Base-by-base conservation (phyloP, 37 sponge, comb jelly and placozoan genomes). In the Hexactinellida sp. region DNA sequence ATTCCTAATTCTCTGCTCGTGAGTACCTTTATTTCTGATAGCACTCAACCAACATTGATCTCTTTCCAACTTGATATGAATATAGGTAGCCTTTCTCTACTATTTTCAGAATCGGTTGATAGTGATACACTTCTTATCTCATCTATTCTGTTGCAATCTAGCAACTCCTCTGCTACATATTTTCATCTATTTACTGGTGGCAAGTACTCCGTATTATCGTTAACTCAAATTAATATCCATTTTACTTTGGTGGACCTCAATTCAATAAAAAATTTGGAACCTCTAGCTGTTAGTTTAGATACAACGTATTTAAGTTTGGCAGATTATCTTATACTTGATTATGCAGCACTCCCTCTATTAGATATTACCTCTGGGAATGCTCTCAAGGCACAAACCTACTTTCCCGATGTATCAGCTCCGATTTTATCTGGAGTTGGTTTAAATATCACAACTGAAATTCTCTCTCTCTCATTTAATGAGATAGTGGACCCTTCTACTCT, bases 61-160 rank as follows among this genome's bases (percentile, higher is more conserved):
- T 82, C 82, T 23, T 84, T 84, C 82, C 3, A 85, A 24, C 83
- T 85, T n/a, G 55, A 85, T 85, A 25, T 85, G 86, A 85, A 85
- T 85, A 5, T 82, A 32, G 86, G 37, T 7, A 85, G 34, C 13
- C 24, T 95, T 23, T 38, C 51, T 16, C 87, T 94, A 0, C 88
- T 84, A 24, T 95, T 95, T 86, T 88, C 92, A 83, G 95, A 95
- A 84, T 91, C 93, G n/a, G 93, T 95, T 55, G 91, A 95, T 55
- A 92, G 82, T 5, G 83, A 55, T 36, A 85, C 9, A 1, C 83
- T 85, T 71, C 28, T 71, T n/a, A 47, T 54, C 55, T 24, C 55
- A 25, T 85, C 52, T 82, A 85, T 85, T 23, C 25, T 25, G 16
- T 24, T 85, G 19, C 37, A 36, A 39, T 39, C 39, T 85, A 38